Evolutionary conservation across 2,888 invertebrate species (phyloP).

Genomic region (Laspeyria flexula): DNA sequence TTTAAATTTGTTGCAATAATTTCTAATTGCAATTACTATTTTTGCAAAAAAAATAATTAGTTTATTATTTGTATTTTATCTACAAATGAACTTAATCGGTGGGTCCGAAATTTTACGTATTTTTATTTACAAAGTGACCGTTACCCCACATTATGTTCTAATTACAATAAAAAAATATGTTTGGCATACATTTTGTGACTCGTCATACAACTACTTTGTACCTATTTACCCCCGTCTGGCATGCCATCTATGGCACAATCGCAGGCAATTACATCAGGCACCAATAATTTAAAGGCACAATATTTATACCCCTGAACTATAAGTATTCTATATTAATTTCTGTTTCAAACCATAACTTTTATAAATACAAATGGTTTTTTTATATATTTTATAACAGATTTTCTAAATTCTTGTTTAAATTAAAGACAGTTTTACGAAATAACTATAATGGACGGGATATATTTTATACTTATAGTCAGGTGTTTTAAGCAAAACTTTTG

Average conservation of each 20-base stretch:
- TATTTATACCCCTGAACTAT: constrained; percentile 49
- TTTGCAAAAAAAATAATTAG: constrained; percentile 35
- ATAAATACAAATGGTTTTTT: constrained; percentile 21
- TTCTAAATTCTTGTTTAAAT: neutral
- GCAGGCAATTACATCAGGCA: constrained; percentile 63
- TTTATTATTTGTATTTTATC: constrained; percentile 45
- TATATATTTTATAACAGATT: constrained; percentile 14
- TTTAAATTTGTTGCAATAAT: neutral
- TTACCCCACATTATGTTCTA: constrained; percentile 63
- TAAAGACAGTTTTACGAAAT: constrained; percentile 25
- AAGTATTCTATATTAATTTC: constrained; percentile 18
- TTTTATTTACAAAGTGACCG: constrained; percentile 67
- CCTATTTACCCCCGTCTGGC: constrained; percentile 57
- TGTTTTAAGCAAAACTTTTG: constrained; percentile 32
- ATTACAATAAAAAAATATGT: constrained; percentile 71
- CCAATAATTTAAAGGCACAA: constrained; percentile 71
- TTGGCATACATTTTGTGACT: constrained; percentile 85
- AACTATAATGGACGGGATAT: constrained; percentile 37
- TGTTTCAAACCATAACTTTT: constrained; percentile 9
- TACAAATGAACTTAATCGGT: constrained; percentile 76
- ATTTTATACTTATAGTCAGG: constrained; percentile 33
- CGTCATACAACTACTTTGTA: constrained; percentile 77
- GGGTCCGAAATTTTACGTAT: constrained; percentile 77
- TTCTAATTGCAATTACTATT: neutral
- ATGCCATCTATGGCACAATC: constrained; percentile 72